These are phyloP conservation scores for Scaptomyza polygonia DNA, from an alignment of 2,888 invertebrate genomes.

Conservation along the genomic window DNA sequence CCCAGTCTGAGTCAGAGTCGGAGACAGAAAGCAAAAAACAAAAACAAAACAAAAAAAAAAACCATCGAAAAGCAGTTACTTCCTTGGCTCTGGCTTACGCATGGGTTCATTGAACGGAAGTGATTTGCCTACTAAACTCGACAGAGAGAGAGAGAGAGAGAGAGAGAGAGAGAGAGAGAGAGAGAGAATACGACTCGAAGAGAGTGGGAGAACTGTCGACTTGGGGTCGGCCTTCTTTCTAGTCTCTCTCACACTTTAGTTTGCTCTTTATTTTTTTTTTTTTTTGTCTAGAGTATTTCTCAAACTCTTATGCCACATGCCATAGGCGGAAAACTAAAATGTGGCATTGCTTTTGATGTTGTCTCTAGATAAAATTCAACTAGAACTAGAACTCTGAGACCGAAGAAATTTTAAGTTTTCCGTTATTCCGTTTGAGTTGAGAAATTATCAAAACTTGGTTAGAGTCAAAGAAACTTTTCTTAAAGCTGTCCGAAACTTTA, in stretches of 20 bases:
- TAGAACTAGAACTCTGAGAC: constrained; percentile 6
- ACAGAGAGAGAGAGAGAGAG: constrained; percentile 10
- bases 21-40: constrained; percentile 9
- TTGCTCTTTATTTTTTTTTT: background rate
- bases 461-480: too few relatives aligned
- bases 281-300: constrained; percentile 5
- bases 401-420: too few relatives aligned
- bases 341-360: constrained; percentile 33
- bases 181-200: constrained; percentile 1
- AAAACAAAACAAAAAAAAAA: constrained; percentile 18
- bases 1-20: constrained; percentile 15
- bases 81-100: constrained; percentile 78
- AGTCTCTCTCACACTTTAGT: background rate
- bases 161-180: constrained; percentile 2
- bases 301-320: constrained; percentile 25
- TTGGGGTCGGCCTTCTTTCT: constrained; percentile 20
- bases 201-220: constrained; percentile 10
- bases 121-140: constrained; percentile 77
- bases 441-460: too few relatives aligned
- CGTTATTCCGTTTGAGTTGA: too few relatives aligned
- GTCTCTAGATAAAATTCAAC: constrained; percentile 3
- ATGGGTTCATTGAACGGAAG: constrained; percentile 83
- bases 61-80: constrained; percentile 54
- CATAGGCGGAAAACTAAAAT: constrained; percentile 40
- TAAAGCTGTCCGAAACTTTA: too few relatives aligned